Conservation (phyloP, 2,113 vertebrate species). For the Leptodactylus fuscus region DNA sequence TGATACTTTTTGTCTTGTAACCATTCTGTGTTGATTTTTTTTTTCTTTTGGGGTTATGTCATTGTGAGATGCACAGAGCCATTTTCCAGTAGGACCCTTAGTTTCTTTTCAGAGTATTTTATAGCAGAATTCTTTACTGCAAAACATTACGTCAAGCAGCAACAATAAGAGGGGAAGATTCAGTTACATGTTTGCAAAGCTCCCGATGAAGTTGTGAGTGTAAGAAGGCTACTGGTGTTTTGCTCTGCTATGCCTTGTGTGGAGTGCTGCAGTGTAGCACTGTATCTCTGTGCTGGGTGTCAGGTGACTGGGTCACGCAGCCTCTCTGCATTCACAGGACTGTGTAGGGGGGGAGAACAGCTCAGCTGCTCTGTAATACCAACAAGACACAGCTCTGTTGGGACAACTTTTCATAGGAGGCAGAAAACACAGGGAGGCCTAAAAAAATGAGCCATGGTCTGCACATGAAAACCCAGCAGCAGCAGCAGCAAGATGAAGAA, state of each 20-base stretch:
- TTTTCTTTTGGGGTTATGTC: too few species aligned
- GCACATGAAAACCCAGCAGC: conserved; percentile 56
- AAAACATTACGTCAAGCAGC: not conserved
- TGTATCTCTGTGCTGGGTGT: conserved; percentile 62
- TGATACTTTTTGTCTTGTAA: too few species aligned
- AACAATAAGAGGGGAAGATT: not conserved
- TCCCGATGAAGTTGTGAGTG: not conserved
- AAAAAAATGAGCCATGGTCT: conserved; percentile 73
- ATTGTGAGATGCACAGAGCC: too few species aligned
- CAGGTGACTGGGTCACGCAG: conserved; percentile 81
- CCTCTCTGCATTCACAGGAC: conserved; percentile 62
- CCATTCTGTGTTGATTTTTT: too few species aligned
- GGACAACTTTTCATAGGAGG: conserved; percentile 36
- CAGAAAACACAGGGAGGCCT: conserved; percentile 11
- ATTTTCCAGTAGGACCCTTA: too few species aligned
- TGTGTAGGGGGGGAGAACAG: conserved; percentile 49
- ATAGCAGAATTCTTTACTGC: not conserved
- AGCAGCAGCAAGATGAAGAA: conserved; percentile 65
- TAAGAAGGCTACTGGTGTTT: not conserved
- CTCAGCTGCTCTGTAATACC: conserved; percentile 10
- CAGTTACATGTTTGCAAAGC: not conserved
- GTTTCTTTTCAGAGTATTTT: not conserved
- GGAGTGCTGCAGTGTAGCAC: not conserved
- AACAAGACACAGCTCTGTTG: conserved; percentile 4
- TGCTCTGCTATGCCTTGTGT: not conserved